Conservation (phyloP, 2,113 vertebrate genomes). For the Indicator indicator region DNA sequence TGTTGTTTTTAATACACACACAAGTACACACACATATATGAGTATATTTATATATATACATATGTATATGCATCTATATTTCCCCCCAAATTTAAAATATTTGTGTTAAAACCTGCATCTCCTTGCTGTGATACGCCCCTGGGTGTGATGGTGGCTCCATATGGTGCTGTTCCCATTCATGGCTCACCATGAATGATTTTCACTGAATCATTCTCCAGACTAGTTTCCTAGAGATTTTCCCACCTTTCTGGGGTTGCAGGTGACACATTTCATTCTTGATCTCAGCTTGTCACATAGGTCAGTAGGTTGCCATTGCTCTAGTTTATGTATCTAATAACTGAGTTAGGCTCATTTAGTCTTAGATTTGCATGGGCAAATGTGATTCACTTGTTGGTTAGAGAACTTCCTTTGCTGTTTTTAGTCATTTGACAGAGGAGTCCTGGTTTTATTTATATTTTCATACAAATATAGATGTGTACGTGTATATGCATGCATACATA, state of each 20-base stretch:
- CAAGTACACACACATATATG: too few species aligned
- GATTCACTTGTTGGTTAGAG: accelerated
- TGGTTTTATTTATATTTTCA: background rate
- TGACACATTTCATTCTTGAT: background rate
- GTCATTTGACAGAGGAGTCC: background rate
- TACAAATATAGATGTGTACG: background rate
- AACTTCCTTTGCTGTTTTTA: background rate
- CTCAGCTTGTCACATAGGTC: background rate
- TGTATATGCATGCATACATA: too few species aligned
- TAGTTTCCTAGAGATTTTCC: background rate
- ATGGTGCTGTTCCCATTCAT: too few species aligned
- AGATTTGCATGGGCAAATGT: background rate
- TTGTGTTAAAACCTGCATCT: too few species aligned
- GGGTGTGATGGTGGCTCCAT: too few species aligned
- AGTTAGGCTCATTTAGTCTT: background rate
- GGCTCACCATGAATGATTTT: too few species aligned
- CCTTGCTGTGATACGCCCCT: too few species aligned
- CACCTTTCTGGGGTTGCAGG: background rate
- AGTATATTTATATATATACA: too few species aligned
- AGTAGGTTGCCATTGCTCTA: background rate
- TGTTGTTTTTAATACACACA: too few species aligned
- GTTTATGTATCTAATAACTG: background rate
- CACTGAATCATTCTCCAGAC: background rate
- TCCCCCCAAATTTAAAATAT: too few species aligned
- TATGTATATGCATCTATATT: too few species aligned